Conservation (phyloP, 30 jellyfish, hydroid and myxozoan genomes). For the Aurelia coerulea region DNA sequence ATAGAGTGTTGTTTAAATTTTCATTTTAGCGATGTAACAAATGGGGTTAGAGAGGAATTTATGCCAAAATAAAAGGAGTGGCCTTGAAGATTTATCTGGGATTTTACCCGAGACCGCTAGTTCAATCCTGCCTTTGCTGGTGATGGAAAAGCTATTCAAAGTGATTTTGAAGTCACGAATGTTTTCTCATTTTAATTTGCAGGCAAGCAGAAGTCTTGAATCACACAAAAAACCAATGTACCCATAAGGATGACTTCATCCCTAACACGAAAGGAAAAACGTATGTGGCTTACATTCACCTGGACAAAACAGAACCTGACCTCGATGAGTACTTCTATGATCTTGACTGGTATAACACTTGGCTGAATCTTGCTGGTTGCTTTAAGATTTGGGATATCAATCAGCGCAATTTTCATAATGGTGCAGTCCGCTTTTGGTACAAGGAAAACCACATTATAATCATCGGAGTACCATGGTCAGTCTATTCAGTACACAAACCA, state of each 20-base stretch:
- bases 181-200: background rate
- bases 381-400: constrained; percentile 91
- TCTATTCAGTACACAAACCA: constrained; percentile 74
- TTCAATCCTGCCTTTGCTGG: too few relatives aligned
- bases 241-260: constrained; percentile 65
- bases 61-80: too few relatives aligned
- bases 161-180: too few relatives aligned
- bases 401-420: constrained; percentile 85
- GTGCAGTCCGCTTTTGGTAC: constrained; percentile 82
- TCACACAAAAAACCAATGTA: constrained; percentile 82
- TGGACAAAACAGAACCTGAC: constrained; percentile 1
- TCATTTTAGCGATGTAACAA: too few relatives aligned
- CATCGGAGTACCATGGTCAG: constrained; percentile 77
- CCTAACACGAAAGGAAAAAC: constrained; percentile 92
- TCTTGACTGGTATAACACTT: background rate
- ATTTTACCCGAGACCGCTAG: too few relatives aligned
- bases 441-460: constrained; percentile 74
- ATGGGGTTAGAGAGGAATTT: too few relatives aligned
- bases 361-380: constrained; percentile 82
- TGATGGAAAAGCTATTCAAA: too few relatives aligned
- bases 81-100: too few relatives aligned
- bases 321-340: background rate
- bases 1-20: too few relatives aligned
- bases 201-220: constrained; percentile 87
- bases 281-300: constrained; percentile 77